phyloP scores from a whole-genome alignment of 2,113 vertebrate species.

The Ranitomeya imitator region DNA sequence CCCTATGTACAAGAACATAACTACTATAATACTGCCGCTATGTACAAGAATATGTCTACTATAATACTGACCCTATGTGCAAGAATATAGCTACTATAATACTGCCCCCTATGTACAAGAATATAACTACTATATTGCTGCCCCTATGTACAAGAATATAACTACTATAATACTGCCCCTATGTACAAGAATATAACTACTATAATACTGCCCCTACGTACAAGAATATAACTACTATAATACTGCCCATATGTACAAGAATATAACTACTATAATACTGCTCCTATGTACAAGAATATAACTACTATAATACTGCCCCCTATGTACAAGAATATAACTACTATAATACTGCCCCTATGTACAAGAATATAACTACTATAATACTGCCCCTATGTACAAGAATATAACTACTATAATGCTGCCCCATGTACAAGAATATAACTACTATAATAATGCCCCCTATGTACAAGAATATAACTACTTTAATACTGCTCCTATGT shows the following conservation, averaged over 20 bases:
- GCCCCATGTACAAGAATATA: constrained; percentile 7
- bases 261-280: neutral
- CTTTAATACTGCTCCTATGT: neutral
- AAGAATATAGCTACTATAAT: neutral
- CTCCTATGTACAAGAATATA: constrained; percentile 11
- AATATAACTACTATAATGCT: neutral
- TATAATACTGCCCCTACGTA: neutral
- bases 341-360: neutral
- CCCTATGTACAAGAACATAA: constrained; percentile 6
- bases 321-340: constrained; percentile 7
- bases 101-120: neutral
- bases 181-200: neutral
- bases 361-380: neutral
- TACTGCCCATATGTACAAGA: constrained; percentile 6
- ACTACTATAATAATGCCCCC: neutral
- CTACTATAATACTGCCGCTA: neutral
- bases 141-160: constrained; percentile 14
- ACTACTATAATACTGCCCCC: neutral
- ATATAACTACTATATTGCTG: neutral
- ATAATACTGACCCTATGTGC: neutral
- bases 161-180: neutral
- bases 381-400: constrained; percentile 9
- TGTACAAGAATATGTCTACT: neutral
- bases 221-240: neutral
- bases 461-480: constrained; percentile 7